These are phyloP conservation scores for Scaptomyza reducta DNA, from an alignment of 2,888 invertebrate species.

Conservation along the genomic window DNA sequence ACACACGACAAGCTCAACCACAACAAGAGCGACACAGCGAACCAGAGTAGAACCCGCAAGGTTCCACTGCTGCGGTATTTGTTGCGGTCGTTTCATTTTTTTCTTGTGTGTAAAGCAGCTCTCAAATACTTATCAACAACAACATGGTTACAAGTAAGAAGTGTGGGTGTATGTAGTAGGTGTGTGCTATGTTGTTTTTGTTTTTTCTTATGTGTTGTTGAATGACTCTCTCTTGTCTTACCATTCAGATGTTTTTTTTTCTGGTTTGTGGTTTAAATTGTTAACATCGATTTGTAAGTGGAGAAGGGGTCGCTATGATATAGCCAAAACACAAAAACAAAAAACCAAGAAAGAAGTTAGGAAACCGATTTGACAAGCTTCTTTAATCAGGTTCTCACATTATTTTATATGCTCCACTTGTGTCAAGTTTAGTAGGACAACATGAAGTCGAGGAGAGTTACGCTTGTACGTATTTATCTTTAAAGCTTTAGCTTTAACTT, in stretches of 20 bases:
- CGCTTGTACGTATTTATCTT: background rate
- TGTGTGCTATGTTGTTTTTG: constrained; percentile 9
- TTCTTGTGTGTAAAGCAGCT: constrained; percentile 18
- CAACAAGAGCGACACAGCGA: constrained; percentile 1
- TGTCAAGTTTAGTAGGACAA: background rate
- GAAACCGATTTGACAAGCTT: no score
- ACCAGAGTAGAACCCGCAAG: constrained; percentile 34
- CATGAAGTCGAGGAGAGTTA: constrained; percentile 2
- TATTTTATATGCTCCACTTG: background rate
- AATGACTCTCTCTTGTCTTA: background rate
- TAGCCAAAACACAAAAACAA: no score
- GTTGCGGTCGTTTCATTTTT: constrained; percentile 28
- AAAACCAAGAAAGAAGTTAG: no score
- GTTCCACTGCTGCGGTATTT: constrained; percentile 23
- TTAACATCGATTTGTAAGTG: constrained; percentile 22
- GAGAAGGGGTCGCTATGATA: background rate
- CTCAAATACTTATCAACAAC: constrained; percentile 34
- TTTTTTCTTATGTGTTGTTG: background rate
- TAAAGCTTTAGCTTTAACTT: constrained; percentile 7
- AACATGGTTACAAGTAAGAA: constrained; percentile 10
- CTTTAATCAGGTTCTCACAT: background rate
- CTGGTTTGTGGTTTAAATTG: constrained; percentile 16
- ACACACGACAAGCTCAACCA: background rate
- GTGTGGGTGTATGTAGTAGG: constrained; percentile 4
- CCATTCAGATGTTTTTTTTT: background rate